Percentiles rank a stretch among this genome's conserved stretches.
These are phyloP conservation scores for Myotis davidii DNA, from an alignment of 2,113 vertebrate species.

Conservation along the genomic window DNA sequence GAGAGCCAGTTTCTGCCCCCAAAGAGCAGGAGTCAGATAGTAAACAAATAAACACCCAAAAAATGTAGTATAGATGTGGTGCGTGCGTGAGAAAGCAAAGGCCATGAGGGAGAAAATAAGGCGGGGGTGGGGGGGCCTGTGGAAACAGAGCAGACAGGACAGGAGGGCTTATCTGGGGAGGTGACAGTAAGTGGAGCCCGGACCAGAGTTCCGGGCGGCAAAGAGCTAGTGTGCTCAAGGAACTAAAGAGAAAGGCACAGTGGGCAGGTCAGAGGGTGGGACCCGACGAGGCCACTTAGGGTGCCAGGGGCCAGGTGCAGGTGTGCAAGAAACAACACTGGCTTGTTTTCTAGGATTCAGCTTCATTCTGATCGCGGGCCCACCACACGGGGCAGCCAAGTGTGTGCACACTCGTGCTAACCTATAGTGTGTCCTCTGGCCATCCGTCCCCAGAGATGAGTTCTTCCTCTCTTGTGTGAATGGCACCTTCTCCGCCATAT, in stretches of 20 bases:
- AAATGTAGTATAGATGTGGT: not conserved
- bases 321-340: not conserved
- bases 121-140: not conserved
- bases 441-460: not conserved
- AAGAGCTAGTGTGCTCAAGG: not conserved
- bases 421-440: not conserved
- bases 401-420: too few relatives aligned
- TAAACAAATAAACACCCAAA: not conserved
- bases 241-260: not conserved
- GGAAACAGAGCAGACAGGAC: not conserved
- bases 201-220: not conserved
- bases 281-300: not conserved
- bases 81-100: not conserved
- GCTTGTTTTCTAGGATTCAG: not conserved
- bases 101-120: not conserved
- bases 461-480: not conserved
- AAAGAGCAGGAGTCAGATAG: not conserved
- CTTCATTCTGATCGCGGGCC: not conserved
- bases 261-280: not conserved
- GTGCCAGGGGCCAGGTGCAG: not conserved
- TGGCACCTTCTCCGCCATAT: not conserved
- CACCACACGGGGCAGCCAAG: fast-evolving
- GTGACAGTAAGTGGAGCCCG: not conserved
- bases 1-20: not conserved
- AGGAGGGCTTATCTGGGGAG: not conserved